Percentiles rank a stretch among this genome's conserved stretches.
phyloP scores from a whole-genome alignment of 2,888 invertebrate species.

The Melipona beecheii region DNA sequence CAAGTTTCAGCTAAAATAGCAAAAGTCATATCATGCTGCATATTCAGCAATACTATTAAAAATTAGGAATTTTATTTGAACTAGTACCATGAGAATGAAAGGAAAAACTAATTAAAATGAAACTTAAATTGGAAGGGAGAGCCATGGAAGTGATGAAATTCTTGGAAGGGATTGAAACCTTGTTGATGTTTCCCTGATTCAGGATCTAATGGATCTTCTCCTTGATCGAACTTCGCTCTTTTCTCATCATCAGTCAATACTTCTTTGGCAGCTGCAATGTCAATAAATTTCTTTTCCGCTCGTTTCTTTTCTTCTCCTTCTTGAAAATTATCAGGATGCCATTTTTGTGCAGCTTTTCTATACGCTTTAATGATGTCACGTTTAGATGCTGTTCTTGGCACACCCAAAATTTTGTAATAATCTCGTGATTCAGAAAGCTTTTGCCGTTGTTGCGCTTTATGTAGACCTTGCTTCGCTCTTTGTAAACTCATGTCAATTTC shows the following conservation, averaged over 20 bases:
- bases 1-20: conserved; percentile 51
- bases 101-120: conserved; percentile 91
- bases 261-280: conserved; percentile 99
- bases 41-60: conserved; percentile 22
- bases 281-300: conserved; percentile 99
- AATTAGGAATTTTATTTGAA: conserved; percentile 45
- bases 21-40: conserved; percentile 16
- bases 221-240: conserved; percentile 96
- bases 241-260: conserved; percentile 96
- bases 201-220: conserved; percentile 98
- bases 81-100: conserved; percentile 38
- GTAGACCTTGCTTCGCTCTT: conserved; percentile 95
- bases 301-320: conserved; percentile 94
- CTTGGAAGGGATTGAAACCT: conserved; percentile 89
- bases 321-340: conserved; percentile 98
- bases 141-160: conserved; percentile 88
- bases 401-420: conserved; percentile 98
- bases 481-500: conserved; percentile 92
- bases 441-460: conserved; percentile 94
- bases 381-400: conserved; percentile 95
- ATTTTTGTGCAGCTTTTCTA: conserved; percentile 97
- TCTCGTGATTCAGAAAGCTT: conserved; percentile 97
- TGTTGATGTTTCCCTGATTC: conserved; percentile 89
- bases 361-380: conserved; percentile 98
- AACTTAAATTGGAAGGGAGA: conserved; percentile 98